Evolutionary conservation across 2,797 vertebrate genomes (phyloP).

Genomic region (Thamnophis elegans): DNA sequence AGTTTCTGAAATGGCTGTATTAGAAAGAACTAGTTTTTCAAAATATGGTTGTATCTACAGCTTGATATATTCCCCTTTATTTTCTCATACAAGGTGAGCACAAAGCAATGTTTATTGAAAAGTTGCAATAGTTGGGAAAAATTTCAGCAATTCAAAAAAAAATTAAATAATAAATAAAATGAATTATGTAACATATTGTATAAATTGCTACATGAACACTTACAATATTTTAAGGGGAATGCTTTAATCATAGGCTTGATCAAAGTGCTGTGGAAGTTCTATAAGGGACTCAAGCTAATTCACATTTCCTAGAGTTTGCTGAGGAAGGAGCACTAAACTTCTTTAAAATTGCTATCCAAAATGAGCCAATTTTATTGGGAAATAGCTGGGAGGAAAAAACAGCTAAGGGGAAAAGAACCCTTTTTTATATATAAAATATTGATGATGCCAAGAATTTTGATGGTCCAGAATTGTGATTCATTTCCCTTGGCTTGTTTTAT

Average conservation of each 20-base stretch:
- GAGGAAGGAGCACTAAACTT: neutral
- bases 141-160: neutral
- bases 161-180: neutral
- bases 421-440: slow-evolving; percentile 23
- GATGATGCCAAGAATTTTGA: neutral
- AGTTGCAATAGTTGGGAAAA: neutral
- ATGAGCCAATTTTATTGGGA: neutral
- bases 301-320: neutral
- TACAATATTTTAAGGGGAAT: neutral
- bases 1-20: neutral
- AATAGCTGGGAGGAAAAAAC: neutral
- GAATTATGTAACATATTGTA: neutral
- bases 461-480: slow-evolving; percentile 12
- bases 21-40: neutral
- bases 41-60: neutral
- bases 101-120: neutral
- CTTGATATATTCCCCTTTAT: neutral
- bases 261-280: neutral
- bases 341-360: neutral
- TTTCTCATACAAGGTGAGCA: neutral
- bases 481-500: slow-evolving; percentile 32
- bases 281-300: neutral
- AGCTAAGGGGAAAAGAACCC: no score
- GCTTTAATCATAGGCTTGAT: neutral
- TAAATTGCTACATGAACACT: neutral